phyloP scores from a whole-genome alignment of 2,797 vertebrate species.

The Thaleichthys pacificus region DNA sequence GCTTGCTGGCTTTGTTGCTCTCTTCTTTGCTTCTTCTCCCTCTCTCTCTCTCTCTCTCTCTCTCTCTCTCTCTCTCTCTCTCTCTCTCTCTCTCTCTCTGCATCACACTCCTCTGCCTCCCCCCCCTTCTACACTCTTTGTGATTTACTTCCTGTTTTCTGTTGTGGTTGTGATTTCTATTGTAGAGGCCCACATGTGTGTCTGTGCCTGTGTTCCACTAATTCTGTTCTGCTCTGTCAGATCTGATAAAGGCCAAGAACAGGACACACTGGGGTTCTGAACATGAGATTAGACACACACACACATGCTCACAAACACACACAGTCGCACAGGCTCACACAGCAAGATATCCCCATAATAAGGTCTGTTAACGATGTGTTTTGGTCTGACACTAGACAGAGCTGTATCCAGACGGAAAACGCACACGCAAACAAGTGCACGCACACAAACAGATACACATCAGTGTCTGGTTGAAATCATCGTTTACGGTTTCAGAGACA shows the following conservation, averaged over 20 bases:
- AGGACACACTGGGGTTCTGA: conserved; percentile 36
- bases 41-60: too few relatives aligned
- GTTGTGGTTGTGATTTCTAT: neutral
- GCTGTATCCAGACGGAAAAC: neutral
- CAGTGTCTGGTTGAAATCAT: conserved; percentile 26
- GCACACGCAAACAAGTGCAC: neutral
- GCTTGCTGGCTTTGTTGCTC: neutral
- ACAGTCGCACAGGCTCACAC: conserved; percentile 2
- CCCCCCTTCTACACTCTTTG: neutral
- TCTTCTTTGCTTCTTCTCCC: neutral
- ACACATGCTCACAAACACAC: conserved; percentile 10
- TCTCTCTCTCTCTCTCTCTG: neutral
- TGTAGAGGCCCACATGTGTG: neutral
- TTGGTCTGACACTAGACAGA: conserved; percentile 3
- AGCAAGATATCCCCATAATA: conserved; percentile 6
- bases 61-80: neutral
- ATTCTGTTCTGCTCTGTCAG: conserved; percentile 57
- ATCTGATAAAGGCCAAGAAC: conserved; percentile 52
- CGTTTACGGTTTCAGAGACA: conserved; percentile 33
- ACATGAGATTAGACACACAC: conserved; percentile 37
- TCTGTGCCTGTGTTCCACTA: neutral
- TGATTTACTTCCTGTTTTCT: neutral
- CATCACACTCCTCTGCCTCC: neutral
- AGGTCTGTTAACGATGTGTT: conserved; percentile 16
- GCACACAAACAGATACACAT: conserved; percentile 15